Percentiles rank a stretch among this genome's conserved stretches.
Evolutionary conservation across 1,140 invertebrate species (phyloP).

Genomic region (Trachelipus rathkii): DNA sequence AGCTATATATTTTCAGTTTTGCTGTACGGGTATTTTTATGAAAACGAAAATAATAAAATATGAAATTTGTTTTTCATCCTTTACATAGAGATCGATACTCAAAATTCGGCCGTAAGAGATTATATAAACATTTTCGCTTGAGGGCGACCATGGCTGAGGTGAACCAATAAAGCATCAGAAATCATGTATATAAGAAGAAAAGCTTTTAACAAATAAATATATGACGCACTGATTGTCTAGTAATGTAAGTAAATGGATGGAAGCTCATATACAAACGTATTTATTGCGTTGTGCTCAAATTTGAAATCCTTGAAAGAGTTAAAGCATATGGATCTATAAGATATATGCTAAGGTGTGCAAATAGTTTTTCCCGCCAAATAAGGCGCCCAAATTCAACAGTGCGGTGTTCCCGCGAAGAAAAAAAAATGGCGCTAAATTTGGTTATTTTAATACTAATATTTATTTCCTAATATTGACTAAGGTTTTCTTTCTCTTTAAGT

Average conservation of each 20-base stretch:
- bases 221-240: background rate
- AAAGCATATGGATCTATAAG: background rate
- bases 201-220: background rate
- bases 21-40: background rate
- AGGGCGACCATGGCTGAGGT: background rate
- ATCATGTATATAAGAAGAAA: background rate
- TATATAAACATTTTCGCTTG: background rate
- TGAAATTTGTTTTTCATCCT: background rate
- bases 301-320: background rate
- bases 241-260: slow-evolving; percentile 7
- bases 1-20: slow-evolving; percentile 3
- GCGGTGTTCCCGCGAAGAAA: too few species aligned
- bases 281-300: background rate
- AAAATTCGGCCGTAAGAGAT: background rate
- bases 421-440: too few species aligned
- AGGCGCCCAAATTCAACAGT: too few species aligned
- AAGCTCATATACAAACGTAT: slow-evolving; percentile 4
- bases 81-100: background rate
- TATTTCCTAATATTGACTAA: too few species aligned
- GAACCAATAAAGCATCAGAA: slow-evolving; percentile 1
- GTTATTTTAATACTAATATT: too few species aligned
- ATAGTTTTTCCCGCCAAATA: too few species aligned
- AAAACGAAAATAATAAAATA: slow-evolving; percentile 14
- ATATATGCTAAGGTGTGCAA: too few species aligned
- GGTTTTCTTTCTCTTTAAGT: too few species aligned